Conservation (phyloP, 2,113 vertebrate species). For the Cygnus buccinator region DNA sequence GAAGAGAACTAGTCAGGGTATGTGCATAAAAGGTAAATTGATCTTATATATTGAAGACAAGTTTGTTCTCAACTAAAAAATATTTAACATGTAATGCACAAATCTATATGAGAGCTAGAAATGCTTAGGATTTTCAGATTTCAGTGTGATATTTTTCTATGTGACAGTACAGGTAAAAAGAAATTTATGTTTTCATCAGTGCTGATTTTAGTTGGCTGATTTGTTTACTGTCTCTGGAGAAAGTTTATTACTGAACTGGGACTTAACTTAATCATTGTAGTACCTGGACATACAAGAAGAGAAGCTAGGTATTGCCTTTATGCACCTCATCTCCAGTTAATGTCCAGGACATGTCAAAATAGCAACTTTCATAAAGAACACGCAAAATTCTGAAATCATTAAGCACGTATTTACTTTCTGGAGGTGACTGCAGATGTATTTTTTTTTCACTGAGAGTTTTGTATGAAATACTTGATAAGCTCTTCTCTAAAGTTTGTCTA, state of each 20-base stretch:
- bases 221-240: background rate
- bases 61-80: background rate
- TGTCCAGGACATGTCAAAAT: background rate
- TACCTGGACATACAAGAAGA: background rate
- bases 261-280: background rate
- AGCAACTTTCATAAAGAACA: background rate
- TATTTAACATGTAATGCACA: background rate
- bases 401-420: background rate
- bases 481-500: background rate
- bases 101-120: background rate
- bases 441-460: background rate
- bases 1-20: background rate
- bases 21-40: background rate
- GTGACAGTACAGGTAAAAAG: background rate
- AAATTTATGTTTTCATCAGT: background rate
- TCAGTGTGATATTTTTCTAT: background rate
- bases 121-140: background rate
- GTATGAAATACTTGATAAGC: accelerated
- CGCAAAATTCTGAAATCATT: background rate
- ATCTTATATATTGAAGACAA: background rate
- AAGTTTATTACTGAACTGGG: background rate
- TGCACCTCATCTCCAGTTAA: background rate
- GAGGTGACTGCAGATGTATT: background rate
- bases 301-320: background rate
- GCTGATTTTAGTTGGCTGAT: background rate